Evolutionary conservation across 2,797 vertebrate species (phyloP).

Genomic region (Margarornis squamiger): DNA sequence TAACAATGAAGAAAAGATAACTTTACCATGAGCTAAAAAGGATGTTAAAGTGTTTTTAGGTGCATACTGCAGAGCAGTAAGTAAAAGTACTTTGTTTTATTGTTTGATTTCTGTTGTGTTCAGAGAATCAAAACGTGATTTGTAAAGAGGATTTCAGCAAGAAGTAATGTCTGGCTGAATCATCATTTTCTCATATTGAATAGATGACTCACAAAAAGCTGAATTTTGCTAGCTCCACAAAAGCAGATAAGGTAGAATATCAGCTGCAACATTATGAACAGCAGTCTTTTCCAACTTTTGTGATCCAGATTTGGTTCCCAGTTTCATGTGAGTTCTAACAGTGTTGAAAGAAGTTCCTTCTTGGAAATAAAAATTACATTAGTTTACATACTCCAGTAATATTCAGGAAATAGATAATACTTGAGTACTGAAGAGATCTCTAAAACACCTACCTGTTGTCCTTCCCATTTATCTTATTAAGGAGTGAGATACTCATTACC

Average conservation of each 20-base stretch:
- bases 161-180: background rate
- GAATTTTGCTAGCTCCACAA: background rate
- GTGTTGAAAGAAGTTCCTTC: background rate
- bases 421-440: background rate
- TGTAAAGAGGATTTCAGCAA: background rate
- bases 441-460: background rate
- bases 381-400: background rate
- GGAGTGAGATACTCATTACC: background rate
- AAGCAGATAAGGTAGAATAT: background rate
- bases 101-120: slow-evolving; percentile 13
- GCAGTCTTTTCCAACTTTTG: background rate
- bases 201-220: background rate
- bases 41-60: background rate
- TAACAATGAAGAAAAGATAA: background rate
- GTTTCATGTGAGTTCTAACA: background rate
- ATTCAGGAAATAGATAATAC: background rate
- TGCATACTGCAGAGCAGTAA: background rate
- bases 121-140: background rate
- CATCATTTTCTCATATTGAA: background rate
- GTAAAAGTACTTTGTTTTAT: background rate
- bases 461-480: background rate
- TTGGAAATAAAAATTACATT: background rate
- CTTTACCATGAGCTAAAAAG: background rate
- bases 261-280: background rate
- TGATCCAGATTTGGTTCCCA: background rate